Percentiles rank a stretch among this genome's conserved stretches.
phyloP scores from a whole-genome alignment of 2,113 vertebrate species.

The Rhombomys opimus region DNA sequence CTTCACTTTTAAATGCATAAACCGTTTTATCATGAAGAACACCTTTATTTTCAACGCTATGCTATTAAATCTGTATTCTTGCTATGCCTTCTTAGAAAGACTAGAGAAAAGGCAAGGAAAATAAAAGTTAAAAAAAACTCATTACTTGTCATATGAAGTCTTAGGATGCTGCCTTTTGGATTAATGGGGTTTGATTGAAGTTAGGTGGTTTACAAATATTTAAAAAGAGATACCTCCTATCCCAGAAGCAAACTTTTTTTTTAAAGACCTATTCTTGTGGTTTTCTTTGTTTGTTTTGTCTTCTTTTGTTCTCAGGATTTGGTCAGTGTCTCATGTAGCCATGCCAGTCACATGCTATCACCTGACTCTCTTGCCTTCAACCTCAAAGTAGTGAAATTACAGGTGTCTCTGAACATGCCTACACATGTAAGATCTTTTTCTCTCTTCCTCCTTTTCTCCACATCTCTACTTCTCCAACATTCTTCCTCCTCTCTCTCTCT shows the following conservation, averaged over 20 bases:
- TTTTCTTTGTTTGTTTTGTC: background rate
- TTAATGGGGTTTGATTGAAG: conserved; percentile 7
- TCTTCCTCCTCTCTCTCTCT: rapidly evolving
- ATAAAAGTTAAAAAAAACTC: background rate
- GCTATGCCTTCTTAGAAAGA: background rate
- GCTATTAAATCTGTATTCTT: conserved; percentile 69
- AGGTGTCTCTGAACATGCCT: background rate
- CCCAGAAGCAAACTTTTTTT: background rate
- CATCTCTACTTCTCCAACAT: no score
- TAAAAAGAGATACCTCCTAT: background rate
- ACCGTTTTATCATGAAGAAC: conserved; percentile 66
- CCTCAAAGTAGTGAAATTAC: background rate
- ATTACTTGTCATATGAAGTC: background rate
- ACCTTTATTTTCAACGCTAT: conserved; percentile 61
- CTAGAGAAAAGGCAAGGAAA: background rate
- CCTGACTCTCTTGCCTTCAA: background rate
- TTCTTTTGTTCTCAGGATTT: background rate
- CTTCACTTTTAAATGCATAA: conserved; percentile 76
- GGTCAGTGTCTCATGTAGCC: background rate
- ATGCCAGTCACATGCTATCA: background rate
- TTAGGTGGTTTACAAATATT: background rate
- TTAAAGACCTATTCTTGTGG: background rate
- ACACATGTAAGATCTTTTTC: background rate
- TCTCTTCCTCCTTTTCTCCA: background rate
- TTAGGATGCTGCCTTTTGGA: background rate